A percentile compares a stretch with the other conserved stretches of the same genome.
Evolutionary conservation across 2,888 invertebrate species (phyloP).

Genomic region (Phasia obesa): DNA sequence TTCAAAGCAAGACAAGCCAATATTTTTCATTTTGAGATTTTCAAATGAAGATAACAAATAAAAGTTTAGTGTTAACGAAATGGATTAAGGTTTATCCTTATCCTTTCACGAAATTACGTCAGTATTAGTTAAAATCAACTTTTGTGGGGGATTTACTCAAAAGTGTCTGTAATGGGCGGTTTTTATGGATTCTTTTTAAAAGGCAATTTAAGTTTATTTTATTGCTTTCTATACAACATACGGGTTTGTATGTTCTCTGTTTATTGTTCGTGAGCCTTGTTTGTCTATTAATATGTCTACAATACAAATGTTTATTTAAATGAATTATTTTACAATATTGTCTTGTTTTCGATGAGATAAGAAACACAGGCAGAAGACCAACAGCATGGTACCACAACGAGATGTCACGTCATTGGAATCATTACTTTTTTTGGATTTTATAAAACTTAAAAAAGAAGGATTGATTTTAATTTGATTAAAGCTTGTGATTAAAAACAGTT

Average conservation of each 20-base stretch:
- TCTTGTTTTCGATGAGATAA: slow-evolving; percentile 31
- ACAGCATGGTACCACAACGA: slow-evolving; percentile 55
- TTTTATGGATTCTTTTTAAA: slow-evolving; percentile 53
- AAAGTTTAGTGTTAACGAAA: slow-evolving; percentile 50
- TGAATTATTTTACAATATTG: slow-evolving; percentile 48
- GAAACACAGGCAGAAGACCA: slow-evolving; percentile 2
- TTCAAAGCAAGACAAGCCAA: slow-evolving; percentile 18
- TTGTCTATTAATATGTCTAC: neutral
- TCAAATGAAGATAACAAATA: slow-evolving; percentile 20
- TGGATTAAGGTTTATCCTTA: slow-evolving; percentile 58
- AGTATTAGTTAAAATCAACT: neutral
- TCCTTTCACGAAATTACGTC: slow-evolving; percentile 6
- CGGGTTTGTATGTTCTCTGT: neutral
- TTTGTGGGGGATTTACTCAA: slow-evolving; percentile 30
- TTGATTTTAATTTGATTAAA: slow-evolving; percentile 42
- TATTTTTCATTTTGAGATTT: slow-evolving; percentile 32
- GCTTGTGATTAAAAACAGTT: slow-evolving; percentile 27
- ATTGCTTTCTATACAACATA: neutral
- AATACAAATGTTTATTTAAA: slow-evolving; percentile 55
- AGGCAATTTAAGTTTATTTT: slow-evolving; percentile 63
- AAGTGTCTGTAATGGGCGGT: slow-evolving; percentile 65
- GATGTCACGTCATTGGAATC: slow-evolving; percentile 52
- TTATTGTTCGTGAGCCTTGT: neutral
- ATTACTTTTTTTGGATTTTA: slow-evolving; percentile 13
- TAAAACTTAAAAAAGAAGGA: neutral